Evolutionary conservation across 2,888 invertebrate species (phyloP).

Genomic region (Sceliomorpha sp.): DNA sequence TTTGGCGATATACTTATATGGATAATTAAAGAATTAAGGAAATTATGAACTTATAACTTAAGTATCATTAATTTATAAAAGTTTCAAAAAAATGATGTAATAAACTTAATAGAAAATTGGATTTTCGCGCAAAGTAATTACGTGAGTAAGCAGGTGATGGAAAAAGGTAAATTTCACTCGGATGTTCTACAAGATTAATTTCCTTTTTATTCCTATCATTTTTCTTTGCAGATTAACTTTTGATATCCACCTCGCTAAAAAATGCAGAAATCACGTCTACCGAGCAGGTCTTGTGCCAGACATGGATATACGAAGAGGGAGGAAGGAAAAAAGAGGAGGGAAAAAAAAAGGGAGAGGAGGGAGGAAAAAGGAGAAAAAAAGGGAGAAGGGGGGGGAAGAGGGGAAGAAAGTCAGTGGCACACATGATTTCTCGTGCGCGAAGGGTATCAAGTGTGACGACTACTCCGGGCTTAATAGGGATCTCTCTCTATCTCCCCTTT

Average conservation of each 20-base stretch:
- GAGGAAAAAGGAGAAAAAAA: slow-evolving; percentile 21
- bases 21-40: too few relatives aligned
- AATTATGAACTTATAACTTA: too few relatives aligned
- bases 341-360: too few relatives aligned
- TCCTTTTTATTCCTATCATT: slow-evolving; percentile 31
- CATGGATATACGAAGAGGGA: slow-evolving; percentile 7
- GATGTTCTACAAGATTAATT: slow-evolving; percentile 35
- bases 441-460: too few relatives aligned
- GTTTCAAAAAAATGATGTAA: too few relatives aligned
- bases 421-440: too few relatives aligned
- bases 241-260: slow-evolving; percentile 22
- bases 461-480: too few relatives aligned
- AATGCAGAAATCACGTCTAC: slow-evolving; percentile 37
- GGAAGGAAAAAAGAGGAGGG: slow-evolving; percentile 12
- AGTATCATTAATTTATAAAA: too few relatives aligned
- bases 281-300: slow-evolving; percentile 9
- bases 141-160: slow-evolving; percentile 19
- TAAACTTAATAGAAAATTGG: slow-evolving; percentile 11
- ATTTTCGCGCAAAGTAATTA: slow-evolving; percentile 32
- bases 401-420: slow-evolving; percentile 2
- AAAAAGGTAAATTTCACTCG: slow-evolving; percentile 32
- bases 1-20: too few relatives aligned
- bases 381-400: slow-evolving; percentile 42
- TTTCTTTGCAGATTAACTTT: slow-evolving; percentile 37
- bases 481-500: too few relatives aligned